Percentiles rank a stretch among this genome's conserved stretches.
These are phyloP conservation scores for Labrus mixtus DNA, from an alignment of 2,113 vertebrate species.

Conservation along the genomic window DNA sequence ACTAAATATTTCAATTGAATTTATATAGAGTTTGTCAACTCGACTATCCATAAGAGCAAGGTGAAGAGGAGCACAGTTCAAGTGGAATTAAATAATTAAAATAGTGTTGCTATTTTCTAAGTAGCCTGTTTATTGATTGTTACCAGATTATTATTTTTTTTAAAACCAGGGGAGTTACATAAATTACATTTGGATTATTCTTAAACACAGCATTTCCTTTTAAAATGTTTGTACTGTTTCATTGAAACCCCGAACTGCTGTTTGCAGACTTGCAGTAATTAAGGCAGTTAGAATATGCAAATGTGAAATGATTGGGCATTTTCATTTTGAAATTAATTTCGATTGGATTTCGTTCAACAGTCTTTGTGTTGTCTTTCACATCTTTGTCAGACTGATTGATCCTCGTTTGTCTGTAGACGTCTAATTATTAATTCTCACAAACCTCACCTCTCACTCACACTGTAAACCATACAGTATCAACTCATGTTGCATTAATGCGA, in stretches of 20 bases:
- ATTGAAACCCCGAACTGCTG: no score
- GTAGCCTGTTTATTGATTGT: no score
- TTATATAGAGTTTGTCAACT: constrained; percentile 47
- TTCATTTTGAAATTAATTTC: constrained; percentile 21
- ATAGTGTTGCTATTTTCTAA: background rate
- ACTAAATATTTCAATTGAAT: constrained; percentile 18
- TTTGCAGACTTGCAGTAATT: no score
- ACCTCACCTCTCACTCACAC: constrained; percentile 27
- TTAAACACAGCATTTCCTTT: no score
- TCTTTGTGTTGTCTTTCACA: constrained; percentile 23
- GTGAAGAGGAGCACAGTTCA: constrained; percentile 5
- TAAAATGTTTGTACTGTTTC: no score
- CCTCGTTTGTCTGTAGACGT: constrained; percentile 37
- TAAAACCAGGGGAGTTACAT: no score
- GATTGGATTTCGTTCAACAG: constrained; percentile 28
- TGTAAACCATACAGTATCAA: background rate
- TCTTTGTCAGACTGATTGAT: constrained; percentile 55
- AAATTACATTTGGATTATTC: no score
- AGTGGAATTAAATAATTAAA: constrained; percentile 5
- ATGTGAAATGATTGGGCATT: constrained; percentile 20
- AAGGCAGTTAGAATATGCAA: background rate
- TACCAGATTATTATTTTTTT: no score
- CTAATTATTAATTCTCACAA: constrained; percentile 48
- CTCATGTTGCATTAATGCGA: background rate
- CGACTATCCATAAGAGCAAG: constrained; percentile 22